A percentile compares a stretch with the other conserved stretches of the same genome.
These are phyloP conservation scores for Pseudopodoces humilis DNA, from an alignment of 2,113 vertebrate genomes.

Conservation along the genomic window DNA sequence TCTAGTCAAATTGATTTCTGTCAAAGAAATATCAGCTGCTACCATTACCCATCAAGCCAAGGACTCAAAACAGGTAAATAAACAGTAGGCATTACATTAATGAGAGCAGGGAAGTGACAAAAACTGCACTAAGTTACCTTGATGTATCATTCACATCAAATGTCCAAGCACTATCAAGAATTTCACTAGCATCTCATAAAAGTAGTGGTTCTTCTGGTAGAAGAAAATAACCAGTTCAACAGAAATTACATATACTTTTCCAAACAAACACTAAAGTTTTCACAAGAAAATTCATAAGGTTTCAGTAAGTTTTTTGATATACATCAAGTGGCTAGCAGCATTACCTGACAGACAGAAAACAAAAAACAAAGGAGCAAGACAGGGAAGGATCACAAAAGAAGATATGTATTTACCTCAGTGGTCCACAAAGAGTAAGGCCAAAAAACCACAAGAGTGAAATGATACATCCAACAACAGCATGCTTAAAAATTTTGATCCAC, in stretches of 20 bases:
- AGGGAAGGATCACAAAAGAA: neutral
- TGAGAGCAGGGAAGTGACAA: neutral
- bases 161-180: neutral
- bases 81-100: neutral
- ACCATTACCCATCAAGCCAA: neutral
- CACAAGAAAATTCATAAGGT: neutral
- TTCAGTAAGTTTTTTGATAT: neutral
- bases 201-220: neutral
- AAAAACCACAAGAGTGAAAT: constrained; percentile 97
- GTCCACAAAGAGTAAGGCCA: constrained; percentile 96
- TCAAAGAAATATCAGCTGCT: neutral
- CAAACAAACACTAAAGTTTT: neutral
- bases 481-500: constrained; percentile 97
- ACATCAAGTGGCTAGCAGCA: neutral
- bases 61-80: neutral
- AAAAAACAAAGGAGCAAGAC: neutral
- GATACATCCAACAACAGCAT: constrained; percentile 90
- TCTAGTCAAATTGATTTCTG: neutral
- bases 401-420: constrained; percentile 85
- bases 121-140: neutral
- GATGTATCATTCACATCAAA: neutral
- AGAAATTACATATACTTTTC: neutral
- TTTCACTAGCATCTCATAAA: neutral
- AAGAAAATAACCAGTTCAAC: neutral
- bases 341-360: neutral